These are phyloP conservation scores for Pachypsylla venusta DNA, from an alignment of 1,140 invertebrate species.

Conservation along the genomic window DNA sequence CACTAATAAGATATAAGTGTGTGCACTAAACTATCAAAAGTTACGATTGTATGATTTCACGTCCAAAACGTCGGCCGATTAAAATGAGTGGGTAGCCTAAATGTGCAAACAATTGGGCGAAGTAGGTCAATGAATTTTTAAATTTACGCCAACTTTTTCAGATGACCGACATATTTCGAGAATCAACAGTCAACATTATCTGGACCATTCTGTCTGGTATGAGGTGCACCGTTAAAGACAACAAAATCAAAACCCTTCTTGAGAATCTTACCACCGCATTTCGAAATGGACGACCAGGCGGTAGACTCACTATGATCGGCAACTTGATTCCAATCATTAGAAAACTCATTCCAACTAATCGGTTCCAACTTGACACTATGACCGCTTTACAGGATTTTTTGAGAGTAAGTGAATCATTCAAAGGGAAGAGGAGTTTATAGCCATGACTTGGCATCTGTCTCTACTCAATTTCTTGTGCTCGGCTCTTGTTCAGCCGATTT, in stretches of 20 bases:
- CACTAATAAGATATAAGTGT: too few species aligned
- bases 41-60: too few species aligned
- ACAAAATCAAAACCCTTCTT: slow-evolving; percentile 14
- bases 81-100: too few species aligned
- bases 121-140: slow-evolving; percentile 19
- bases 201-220: slow-evolving; percentile 33
- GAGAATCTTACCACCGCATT: slow-evolving; percentile 13
- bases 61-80: too few species aligned
- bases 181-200: slow-evolving; percentile 33
- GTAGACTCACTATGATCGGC: neutral
- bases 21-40: too few species aligned
- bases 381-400: slow-evolving; percentile 32
- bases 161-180: slow-evolving; percentile 27
- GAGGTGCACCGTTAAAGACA: slow-evolving; percentile 23
- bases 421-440: too few species aligned
- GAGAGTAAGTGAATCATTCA: slow-evolving; percentile 33
- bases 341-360: neutral
- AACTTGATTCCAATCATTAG: neutral
- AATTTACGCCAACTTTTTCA: slow-evolving; percentile 25
- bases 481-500: too few species aligned
- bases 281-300: slow-evolving; percentile 6
- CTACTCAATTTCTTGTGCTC: too few species aligned
- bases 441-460: too few species aligned
- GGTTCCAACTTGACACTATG: slow-evolving; percentile 25
- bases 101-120: too few species aligned